Conservation (phyloP, 1,140 invertebrate genomes). For the Ooceraea biroi region DNA sequence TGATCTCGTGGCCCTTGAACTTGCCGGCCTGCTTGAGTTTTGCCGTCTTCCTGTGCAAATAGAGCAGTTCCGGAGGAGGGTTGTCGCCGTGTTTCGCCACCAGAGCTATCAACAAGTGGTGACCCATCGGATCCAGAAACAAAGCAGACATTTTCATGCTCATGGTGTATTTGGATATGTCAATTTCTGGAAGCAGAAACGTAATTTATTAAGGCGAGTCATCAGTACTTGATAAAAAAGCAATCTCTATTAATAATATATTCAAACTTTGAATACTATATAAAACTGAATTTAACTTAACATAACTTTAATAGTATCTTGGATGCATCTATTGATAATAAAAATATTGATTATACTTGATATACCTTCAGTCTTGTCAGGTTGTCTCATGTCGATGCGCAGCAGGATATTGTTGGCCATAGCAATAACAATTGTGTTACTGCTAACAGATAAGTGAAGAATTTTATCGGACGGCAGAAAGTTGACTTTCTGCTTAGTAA, state of each 20-base stretch:
- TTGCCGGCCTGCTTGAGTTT: slow-evolving; percentile 89
- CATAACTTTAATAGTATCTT: too few species aligned
- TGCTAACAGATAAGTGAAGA: slow-evolving; percentile 93
- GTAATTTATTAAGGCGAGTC: background rate
- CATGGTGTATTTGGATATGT: slow-evolving; percentile 87
- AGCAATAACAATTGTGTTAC: slow-evolving; percentile 93
- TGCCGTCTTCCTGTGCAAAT: slow-evolving; percentile 89
- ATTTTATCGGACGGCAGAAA: slow-evolving; percentile 92
- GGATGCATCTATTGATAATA: too few species aligned
- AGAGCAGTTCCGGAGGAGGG: slow-evolving; percentile 91
- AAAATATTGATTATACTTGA: too few species aligned
- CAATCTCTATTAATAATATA: too few species aligned
- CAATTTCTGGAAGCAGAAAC: slow-evolving; percentile 86
- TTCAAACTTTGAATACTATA: too few species aligned
- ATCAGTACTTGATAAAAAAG: background rate
- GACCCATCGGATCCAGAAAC: slow-evolving; percentile 95
- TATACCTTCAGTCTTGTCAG: slow-evolving; percentile 92
- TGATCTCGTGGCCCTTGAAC: slow-evolving; percentile 94
- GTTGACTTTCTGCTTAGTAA: slow-evolving; percentile 92
- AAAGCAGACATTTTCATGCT: slow-evolving; percentile 90
- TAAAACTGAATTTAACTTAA: too few species aligned
- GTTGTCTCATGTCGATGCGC: slow-evolving; percentile 93
- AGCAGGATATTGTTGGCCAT: slow-evolving; percentile 94
- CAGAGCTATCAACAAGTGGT: slow-evolving; percentile 93
- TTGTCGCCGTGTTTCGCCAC: slow-evolving; percentile 88